Evolutionary conservation across 2,888 invertebrate species (phyloP).

Genomic region (Geophilus truncorum): DNA sequence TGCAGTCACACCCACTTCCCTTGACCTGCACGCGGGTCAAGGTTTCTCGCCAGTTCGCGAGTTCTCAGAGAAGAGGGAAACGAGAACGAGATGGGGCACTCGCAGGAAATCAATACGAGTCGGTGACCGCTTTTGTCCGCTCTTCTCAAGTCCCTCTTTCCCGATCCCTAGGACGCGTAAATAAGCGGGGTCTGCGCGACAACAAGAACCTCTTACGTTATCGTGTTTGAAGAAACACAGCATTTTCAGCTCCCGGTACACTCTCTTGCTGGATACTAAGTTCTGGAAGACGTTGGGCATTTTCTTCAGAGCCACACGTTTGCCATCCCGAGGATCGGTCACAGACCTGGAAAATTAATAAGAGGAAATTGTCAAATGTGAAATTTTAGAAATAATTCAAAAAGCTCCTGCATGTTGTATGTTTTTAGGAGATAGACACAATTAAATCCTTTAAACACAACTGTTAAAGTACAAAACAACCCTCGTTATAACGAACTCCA

Average conservation of each 20-base stretch:
- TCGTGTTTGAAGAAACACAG: conserved; percentile 99
- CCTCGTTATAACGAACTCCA: too few relatives aligned
- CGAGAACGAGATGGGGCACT: background rate
- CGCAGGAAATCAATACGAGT: background rate
- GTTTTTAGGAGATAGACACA: too few relatives aligned
- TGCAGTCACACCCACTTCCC: too few relatives aligned
- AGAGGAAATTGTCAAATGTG: conserved; percentile 31
- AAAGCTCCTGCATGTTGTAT: too few relatives aligned
- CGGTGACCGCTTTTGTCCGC: background rate
- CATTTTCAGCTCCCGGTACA: conserved; percentile 98
- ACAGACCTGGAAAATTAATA: conserved; percentile 79
- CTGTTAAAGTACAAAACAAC: too few relatives aligned
- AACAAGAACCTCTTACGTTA: conserved; percentile 95
- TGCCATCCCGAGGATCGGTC: conserved; percentile 97
- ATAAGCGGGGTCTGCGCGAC: too few relatives aligned
- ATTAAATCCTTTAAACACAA: too few relatives aligned
- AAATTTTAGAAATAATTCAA: background rate
- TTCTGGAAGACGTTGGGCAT: conserved; percentile 99
- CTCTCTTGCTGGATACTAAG: conserved; percentile 95
- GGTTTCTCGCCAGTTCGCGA: too few relatives aligned
- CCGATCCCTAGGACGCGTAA: too few relatives aligned
- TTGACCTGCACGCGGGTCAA: background rate
- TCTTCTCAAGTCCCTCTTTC: too few relatives aligned
- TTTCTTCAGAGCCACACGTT: conserved; percentile 97
- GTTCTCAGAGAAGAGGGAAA: background rate